Percentiles rank a stretch among this genome's conserved stretches.
Conservation (phyloP, 2,113 vertebrate species). For the Alexandromys fortis region DNA sequence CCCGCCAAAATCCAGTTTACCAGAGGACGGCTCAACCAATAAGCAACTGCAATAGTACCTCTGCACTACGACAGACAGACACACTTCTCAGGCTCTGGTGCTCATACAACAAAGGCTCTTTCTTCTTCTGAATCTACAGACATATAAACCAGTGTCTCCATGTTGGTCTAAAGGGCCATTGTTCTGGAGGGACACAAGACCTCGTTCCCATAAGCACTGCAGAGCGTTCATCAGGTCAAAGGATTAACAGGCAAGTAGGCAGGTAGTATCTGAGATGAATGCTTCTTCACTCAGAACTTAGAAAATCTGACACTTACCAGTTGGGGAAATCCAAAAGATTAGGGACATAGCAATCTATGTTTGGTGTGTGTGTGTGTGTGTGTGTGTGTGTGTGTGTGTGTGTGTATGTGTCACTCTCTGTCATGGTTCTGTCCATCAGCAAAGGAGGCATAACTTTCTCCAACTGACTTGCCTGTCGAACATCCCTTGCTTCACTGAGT, state of each 20-base stretch:
- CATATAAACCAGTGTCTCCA: not conserved
- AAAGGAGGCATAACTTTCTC: not conserved
- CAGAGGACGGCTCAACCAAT: not conserved
- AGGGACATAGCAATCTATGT: not conserved
- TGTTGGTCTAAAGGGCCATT: not conserved
- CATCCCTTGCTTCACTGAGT: not conserved
- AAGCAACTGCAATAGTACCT: not conserved
- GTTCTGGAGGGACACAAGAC: constrained; percentile 6
- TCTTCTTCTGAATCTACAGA: not conserved
- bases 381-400: too few relatives aligned
- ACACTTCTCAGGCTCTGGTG: not conserved
- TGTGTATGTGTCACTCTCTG: too few relatives aligned
- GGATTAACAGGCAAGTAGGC: not conserved
- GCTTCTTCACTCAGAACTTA: not conserved
- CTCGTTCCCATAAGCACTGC: not conserved
- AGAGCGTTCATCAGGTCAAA: not conserved
- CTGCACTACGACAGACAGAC: not conserved
- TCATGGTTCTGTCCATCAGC: not conserved
- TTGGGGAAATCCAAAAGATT: not conserved
- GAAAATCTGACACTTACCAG: not conserved
- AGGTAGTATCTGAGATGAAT: not conserved
- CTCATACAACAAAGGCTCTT: not conserved
- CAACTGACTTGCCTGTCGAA: too few relatives aligned
- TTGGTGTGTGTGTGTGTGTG: not conserved
- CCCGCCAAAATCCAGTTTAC: not conserved